Percentiles rank a stretch among this genome's conserved stretches.
Evolutionary conservation across 2,113 vertebrate genomes (phyloP).

Genomic region (Petroica traversi): DNA sequence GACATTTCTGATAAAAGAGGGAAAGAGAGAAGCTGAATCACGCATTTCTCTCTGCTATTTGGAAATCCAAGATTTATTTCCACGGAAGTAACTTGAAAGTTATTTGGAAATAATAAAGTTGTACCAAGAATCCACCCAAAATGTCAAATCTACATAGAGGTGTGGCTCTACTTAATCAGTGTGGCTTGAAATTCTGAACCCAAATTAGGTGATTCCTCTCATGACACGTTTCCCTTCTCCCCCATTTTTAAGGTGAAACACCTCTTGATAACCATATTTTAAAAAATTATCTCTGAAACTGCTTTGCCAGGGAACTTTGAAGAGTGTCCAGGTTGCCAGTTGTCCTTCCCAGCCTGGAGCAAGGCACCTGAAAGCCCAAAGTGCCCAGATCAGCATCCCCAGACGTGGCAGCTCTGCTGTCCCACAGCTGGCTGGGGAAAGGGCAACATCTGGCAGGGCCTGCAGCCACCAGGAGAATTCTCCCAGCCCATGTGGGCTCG

Average conservation of each 20-base stretch:
- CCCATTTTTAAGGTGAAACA: not conserved
- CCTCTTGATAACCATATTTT: not conserved
- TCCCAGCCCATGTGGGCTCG: accelerated
- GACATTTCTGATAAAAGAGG: not conserved
- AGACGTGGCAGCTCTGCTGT: not conserved
- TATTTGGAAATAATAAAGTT: not conserved
- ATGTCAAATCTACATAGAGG: not conserved
- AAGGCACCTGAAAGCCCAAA: not conserved
- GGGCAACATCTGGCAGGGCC: not conserved
- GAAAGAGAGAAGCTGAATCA: not conserved
- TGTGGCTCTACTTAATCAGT: not conserved
- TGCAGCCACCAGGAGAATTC: not conserved
- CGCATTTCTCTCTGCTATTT: not conserved
- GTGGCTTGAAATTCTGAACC: not conserved
- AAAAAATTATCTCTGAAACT: not conserved
- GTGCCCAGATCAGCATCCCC: not conserved
- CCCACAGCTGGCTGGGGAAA: not conserved
- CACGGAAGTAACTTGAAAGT: not conserved
- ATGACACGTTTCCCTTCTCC: not conserved
- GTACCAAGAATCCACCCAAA: not conserved
- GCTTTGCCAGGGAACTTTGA: not conserved
- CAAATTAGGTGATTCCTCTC: not conserved
- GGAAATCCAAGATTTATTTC: not conserved
- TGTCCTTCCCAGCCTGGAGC: not conserved
- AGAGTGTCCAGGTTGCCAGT: not conserved